Conservation (phyloP, 2,113 vertebrate genomes). For the Gavia stellata region DNA sequence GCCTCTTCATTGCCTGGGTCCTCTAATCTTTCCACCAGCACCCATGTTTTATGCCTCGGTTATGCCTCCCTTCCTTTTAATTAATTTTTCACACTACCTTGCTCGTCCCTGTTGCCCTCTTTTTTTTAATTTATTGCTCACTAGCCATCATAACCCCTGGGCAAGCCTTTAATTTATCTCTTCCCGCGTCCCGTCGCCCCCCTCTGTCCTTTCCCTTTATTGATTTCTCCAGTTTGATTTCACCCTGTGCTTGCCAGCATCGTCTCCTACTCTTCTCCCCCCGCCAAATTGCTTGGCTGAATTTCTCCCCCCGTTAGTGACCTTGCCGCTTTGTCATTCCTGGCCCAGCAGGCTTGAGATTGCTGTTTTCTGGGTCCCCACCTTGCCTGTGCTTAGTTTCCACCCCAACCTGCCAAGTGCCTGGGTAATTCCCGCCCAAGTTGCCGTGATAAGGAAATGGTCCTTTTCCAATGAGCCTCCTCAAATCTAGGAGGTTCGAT, state of each 20-base stretch:
- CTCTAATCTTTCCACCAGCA: neutral
- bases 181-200: neutral
- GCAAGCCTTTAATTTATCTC: constrained; percentile 56
- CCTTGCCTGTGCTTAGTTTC: neutral
- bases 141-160: constrained; percentile 47
- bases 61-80: constrained; percentile 60
- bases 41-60: constrained; percentile 47
- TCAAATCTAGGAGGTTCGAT: rapidly evolving
- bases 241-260: neutral
- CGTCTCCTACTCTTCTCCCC: neutral
- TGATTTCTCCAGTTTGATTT: constrained; percentile 46
- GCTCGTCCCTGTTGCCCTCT: constrained; percentile 31
- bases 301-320: neutral
- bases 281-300: neutral
- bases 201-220: constrained; percentile 15
- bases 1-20: neutral
- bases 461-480: neutral
- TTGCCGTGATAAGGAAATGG: neutral
- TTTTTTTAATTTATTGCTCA: constrained; percentile 58
- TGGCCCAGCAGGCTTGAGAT: neutral
- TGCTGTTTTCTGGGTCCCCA: neutral
- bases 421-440: neutral
- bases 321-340: neutral
- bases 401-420: neutral
- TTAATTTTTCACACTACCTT: constrained; percentile 52